These are phyloP conservation scores for Steinernema feltiae DNA, from an alignment of 1,140 invertebrate genomes.

Conservation along the genomic window DNA sequence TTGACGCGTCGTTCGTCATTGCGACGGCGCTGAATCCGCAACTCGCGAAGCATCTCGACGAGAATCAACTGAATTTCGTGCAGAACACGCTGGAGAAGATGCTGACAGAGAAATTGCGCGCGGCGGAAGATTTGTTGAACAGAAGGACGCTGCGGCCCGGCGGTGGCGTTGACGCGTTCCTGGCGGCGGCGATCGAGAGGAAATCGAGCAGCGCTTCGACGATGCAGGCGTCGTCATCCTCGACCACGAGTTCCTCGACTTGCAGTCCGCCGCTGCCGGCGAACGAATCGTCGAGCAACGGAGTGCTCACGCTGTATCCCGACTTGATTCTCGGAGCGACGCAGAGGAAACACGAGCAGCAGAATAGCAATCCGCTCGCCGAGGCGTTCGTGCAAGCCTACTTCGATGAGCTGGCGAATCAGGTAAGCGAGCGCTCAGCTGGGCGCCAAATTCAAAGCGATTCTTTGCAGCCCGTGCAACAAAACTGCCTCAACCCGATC, in stretches of 20 bases:
- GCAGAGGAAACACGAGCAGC: neutral
- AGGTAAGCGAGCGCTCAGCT: constrained; percentile 27
- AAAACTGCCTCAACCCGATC: neutral
- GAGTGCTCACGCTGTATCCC: neutral
- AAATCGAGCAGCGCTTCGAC: constrained; percentile 18
- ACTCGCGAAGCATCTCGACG: constrained; percentile 38
- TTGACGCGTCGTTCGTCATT: constrained; percentile 40
- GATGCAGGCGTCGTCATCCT: constrained; percentile 15
- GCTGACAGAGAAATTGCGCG: constrained; percentile 20
- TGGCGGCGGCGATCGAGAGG: constrained; percentile 26
- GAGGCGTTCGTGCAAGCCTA: constrained; percentile 43
- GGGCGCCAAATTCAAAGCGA: too few species aligned
- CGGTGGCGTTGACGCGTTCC: constrained; percentile 32
- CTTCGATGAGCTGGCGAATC: constrained; percentile 41
- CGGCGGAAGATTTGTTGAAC: constrained; percentile 17
- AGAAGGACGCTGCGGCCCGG: constrained; percentile 11
- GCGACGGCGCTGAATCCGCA: constrained; percentile 46
- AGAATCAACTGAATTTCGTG: constrained; percentile 33
- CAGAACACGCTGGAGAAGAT: constrained; percentile 38
- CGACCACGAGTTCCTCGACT: constrained; percentile 17
- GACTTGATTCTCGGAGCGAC: constrained; percentile 25
- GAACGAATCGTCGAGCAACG: constrained; percentile 28
- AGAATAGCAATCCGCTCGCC: constrained; percentile 35
- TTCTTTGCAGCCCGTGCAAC: neutral
- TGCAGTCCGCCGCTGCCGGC: constrained; percentile 20